Evolutionary conservation across 1,140 invertebrate genomes (phyloP), one percentile per base, ranked within the genome.

Genomic region (Ganaspis sp.): DNA sequence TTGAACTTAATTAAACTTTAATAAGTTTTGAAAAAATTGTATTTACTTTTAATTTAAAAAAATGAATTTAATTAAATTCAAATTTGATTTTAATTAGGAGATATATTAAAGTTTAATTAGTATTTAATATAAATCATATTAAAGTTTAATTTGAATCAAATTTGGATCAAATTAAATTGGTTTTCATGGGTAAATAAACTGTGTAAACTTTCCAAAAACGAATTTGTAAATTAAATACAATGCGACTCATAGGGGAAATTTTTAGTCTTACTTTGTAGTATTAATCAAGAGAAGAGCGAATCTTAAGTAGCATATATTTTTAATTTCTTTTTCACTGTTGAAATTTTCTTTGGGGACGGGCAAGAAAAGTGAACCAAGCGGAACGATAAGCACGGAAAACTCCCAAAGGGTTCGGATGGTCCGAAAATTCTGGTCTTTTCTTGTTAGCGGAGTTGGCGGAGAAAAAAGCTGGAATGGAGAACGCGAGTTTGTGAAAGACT

Each of bases 371-470:
- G 45, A 49, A 17, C 19, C 12, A 49, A 49, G n/a, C 17, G 17
- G 15, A 19, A 49, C 45, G n/a, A 49, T 49, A 49, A 49, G 45
- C 45, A 17, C 45, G 45, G 6, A n/a, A 49, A 4, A 78, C 74
- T 78, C 58, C 75, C 64, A 75, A 40, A 58, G 42, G 70, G 45
- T 70, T 53, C 53, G 64, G 69, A 54, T 58, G 58, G 69, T 76
- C 75, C 75, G 73, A 70, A 64, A 38, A 49, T 45, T 74, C 45
- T 58, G 54, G 73, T 75, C 69, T 75, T 70, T 75, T 34, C 29
- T 34, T 34, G 29, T 34, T 34, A 34, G 6, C 29, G 6, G 29
- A 34, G 29, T 23, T 19, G 69, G 19, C 12, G n/a, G 37, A 5
- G 12, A 11, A 49, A 6, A 49, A 17, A 49, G n/a, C 9, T 15